phyloP scores from a whole-genome alignment of 2,113 vertebrate genomes.

The Cynoglossus semilaevis region DNA sequence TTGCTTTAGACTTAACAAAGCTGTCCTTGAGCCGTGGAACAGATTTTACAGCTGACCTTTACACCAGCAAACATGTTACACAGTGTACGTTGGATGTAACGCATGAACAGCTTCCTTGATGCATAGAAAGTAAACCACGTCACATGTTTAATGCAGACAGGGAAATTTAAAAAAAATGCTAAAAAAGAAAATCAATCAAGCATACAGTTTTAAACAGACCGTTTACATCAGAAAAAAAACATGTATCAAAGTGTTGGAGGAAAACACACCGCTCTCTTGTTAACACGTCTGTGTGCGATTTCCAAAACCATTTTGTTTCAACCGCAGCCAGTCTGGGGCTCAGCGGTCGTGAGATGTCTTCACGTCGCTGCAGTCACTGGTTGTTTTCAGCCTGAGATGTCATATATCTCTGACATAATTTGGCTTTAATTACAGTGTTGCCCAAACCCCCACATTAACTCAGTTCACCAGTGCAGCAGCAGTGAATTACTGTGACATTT shows the following conservation, averaged over 20 bases:
- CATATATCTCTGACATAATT: constrained; percentile 16
- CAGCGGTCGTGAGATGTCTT: constrained; percentile 10
- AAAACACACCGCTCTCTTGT: neutral
- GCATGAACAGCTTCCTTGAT: neutral
- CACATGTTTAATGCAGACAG: neutral
- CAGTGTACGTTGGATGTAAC: neutral
- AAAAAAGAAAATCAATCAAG: too few species aligned
- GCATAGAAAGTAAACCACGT: neutral
- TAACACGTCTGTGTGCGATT: constrained; percentile 15
- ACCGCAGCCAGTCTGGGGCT: constrained; percentile 7
- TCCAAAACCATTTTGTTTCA: constrained; percentile 11
- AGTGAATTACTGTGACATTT: neutral
- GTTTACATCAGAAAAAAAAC: neutral
- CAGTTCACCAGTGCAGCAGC: neutral
- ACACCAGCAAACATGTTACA: neutral
- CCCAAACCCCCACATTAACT: constrained; percentile 1
- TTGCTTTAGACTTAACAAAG: neutral
- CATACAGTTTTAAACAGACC: too few species aligned
- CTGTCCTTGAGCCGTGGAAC: neutral
- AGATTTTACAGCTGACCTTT: neutral
- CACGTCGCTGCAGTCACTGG: neutral
- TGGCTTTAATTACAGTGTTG: constrained; percentile 21
- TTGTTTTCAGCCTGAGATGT: neutral
- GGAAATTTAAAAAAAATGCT: too few species aligned
- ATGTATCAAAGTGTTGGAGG: neutral